Evolutionary conservation across 2,113 vertebrate species (phyloP).

Genomic region (Aspiorhynchus laticeps): DNA sequence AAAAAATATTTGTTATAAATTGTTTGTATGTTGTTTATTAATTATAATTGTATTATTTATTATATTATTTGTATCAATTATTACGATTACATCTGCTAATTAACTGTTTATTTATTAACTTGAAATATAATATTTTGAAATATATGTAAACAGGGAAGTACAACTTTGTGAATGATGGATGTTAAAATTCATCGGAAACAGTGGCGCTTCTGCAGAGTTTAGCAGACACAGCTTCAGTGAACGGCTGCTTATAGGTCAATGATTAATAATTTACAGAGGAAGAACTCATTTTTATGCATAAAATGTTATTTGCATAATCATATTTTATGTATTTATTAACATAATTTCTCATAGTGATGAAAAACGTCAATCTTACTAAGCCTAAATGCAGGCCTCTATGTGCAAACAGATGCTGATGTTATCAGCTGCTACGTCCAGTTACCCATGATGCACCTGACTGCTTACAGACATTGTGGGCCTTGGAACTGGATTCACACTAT

Average conservation of each 20-base stretch:
- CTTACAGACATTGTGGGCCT: neutral
- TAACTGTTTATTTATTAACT: no score
- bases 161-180: no score
- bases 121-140: no score
- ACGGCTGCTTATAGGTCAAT: conserved; percentile 39
- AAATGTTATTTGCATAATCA: conserved; percentile 12
- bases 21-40: no score
- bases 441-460: conserved; percentile 25
- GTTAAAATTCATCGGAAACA: no score
- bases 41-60: no score
- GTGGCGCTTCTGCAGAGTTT: neutral
- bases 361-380: neutral
- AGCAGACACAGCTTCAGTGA: neutral
- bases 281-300: conserved; percentile 11
- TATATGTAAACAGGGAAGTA: no score
- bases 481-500: neutral
- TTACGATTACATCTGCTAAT: no score
- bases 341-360: neutral
- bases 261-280: conserved; percentile 43
- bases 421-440: neutral
- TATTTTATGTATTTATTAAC: neutral
- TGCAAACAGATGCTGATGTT: neutral
- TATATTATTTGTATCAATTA: no score
- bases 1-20: no score
- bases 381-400: neutral